Evolutionary conservation across 2,888 invertebrate species (phyloP).

Genomic region (Priocnemis perturbator): DNA sequence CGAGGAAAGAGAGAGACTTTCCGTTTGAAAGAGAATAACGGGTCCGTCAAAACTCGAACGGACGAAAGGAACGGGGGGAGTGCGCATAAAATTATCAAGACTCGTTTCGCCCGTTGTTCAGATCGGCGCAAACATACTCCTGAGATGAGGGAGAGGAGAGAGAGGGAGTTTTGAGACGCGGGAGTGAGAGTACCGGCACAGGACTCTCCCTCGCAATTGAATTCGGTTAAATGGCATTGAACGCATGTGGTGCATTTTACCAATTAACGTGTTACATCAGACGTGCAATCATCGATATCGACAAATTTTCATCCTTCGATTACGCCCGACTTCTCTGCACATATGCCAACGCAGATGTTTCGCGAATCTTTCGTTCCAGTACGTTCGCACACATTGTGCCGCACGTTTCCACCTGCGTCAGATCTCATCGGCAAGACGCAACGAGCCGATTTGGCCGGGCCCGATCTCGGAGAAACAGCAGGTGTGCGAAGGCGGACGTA

Average conservation of each 20-base stretch:
- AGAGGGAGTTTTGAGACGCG: too few relatives aligned
- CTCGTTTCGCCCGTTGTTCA: too few relatives aligned
- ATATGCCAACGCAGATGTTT: constrained; percentile 38
- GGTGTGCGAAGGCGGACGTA: constrained; percentile 43
- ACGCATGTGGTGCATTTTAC: constrained; percentile 2
- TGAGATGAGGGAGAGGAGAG: too few relatives aligned
- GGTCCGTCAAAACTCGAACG: constrained; percentile 1
- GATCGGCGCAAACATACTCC: too few relatives aligned
- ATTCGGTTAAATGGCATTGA: constrained; percentile 1
- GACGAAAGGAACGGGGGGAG: too few relatives aligned
- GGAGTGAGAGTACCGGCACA: too few relatives aligned
- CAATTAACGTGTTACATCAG: background rate
- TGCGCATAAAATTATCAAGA: too few relatives aligned
- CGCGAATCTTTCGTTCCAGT: constrained; percentile 21
- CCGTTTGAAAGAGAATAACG: constrained; percentile 4
- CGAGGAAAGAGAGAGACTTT: background rate
- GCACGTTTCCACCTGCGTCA: constrained; percentile 40
- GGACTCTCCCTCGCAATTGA: background rate
- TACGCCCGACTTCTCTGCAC: background rate
- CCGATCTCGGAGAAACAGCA: constrained; percentile 26
- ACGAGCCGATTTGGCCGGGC: background rate
- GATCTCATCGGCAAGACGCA: constrained; percentile 25
- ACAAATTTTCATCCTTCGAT: constrained; percentile 9
- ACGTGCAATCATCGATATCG: constrained; percentile 2
- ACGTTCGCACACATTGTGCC: constrained; percentile 7